A percentile compares a stretch with the other conserved stretches of the same genome.
Evolutionary conservation across 2,888 invertebrate genomes (phyloP).

Genomic region (Torymus auratus): DNA sequence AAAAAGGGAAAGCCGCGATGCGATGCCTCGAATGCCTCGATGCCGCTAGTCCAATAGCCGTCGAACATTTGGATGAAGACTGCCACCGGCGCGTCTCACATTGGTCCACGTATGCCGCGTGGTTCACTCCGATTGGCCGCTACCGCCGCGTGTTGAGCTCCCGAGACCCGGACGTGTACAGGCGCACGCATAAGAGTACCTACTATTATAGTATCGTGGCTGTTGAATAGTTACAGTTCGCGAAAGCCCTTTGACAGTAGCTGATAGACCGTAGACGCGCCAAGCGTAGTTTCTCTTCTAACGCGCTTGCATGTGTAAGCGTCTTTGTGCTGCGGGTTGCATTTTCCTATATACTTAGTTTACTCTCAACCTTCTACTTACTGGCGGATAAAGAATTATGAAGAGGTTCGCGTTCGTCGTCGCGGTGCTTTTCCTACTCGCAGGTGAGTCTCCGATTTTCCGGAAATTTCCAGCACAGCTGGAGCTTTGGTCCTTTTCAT

Average conservation of each 20-base stretch:
- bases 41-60: conserved; percentile 33
- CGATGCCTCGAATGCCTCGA: too few species aligned
- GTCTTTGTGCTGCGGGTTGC: conserved; percentile 15
- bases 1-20: too few species aligned
- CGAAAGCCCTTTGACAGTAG: conserved; percentile 65
- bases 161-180: background rate
- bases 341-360: conserved; percentile 42
- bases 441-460: conserved; percentile 64
- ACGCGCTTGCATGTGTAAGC: conserved; percentile 46
- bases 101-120: conserved; percentile 71
- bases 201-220: conserved; percentile 11
- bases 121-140: conserved; percentile 68
- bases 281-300: conserved; percentile 24
- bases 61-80: conserved; percentile 48
- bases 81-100: conserved; percentile 62
- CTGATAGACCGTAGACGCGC: conserved; percentile 61
- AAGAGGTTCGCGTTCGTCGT: conserved; percentile 67
- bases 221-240: conserved; percentile 5
- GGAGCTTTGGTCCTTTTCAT: too few species aligned
- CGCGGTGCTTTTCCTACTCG: conserved; percentile 66
- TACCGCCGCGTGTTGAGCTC: conserved; percentile 57
- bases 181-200: conserved; percentile 7
- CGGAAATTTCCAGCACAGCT: too few species aligned
- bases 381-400: conserved; percentile 61
- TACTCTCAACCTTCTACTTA: background rate